Percentiles rank a stretch among this genome's conserved stretches.
phyloP scores from a whole-genome alignment of 2,888 invertebrate species.

The Calliopum simillimum region DNA sequence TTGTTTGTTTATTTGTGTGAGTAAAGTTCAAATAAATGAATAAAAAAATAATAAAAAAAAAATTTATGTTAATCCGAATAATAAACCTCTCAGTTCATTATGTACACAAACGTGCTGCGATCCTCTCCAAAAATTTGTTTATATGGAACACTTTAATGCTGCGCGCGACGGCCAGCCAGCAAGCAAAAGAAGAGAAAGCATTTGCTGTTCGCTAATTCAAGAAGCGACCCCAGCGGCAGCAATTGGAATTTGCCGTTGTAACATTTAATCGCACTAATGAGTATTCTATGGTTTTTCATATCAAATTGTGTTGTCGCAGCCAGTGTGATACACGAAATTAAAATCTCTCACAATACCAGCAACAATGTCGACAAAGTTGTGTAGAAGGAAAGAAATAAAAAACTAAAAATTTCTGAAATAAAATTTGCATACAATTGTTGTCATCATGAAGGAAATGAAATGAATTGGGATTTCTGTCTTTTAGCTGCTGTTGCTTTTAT shows the following conservation, averaged over 20 bases:
- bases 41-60: background rate
- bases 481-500: background rate
- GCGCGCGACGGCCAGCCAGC: background rate
- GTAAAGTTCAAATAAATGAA: too few relatives aligned
- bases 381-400: background rate
- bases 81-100: background rate
- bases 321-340: background rate
- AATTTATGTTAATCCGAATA: background rate
- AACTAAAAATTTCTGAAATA: background rate
- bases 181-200: slow-evolving; percentile 17
- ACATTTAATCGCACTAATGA: slow-evolving; percentile 26
- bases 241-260: slow-evolving; percentile 5
- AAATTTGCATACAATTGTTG: slow-evolving; percentile 33
- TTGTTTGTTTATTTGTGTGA: too few relatives aligned
- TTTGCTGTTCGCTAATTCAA: background rate
- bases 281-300: background rate
- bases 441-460: slow-evolving; percentile 4
- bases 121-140: too few relatives aligned
- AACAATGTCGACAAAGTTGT: background rate
- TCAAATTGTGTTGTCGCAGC: background rate
- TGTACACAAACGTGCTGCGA: too few relatives aligned
- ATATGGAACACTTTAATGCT: background rate
- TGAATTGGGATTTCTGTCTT: slow-evolving; percentile 19
- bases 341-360: background rate
- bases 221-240: slow-evolving; percentile 4